Evolutionary conservation across 2,797 vertebrate species (phyloP).

Genomic region (Prunella strophiata): DNA sequence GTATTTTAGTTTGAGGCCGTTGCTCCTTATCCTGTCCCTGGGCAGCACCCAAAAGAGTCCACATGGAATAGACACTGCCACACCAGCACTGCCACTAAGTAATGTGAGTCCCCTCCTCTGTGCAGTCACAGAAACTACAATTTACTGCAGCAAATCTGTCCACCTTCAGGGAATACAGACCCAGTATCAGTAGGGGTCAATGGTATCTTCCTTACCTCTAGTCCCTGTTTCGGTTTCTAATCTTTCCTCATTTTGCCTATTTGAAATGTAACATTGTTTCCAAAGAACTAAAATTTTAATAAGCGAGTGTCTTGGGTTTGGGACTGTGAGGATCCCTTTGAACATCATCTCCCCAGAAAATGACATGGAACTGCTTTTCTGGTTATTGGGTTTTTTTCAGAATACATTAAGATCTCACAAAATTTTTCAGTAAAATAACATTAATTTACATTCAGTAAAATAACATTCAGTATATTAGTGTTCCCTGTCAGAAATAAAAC

Average conservation of each 20-base stretch:
- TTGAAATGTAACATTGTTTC: neutral
- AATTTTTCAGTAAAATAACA: neutral
- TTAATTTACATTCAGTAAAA: neutral
- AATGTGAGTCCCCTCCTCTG: neutral
- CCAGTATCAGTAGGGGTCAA: neutral
- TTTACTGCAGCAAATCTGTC: neutral
- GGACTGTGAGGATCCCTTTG: neutral
- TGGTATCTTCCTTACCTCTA: neutral
- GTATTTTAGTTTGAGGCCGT: neutral
- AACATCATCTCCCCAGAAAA: neutral
- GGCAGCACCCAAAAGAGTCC: neutral
- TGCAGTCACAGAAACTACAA: accelerated
- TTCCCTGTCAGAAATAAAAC: neutral
- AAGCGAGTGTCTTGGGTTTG: neutral
- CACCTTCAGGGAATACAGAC: neutral
- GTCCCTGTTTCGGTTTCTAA: neutral
- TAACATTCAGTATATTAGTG: neutral
- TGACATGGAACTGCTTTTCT: neutral
- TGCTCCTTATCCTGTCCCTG: neutral
- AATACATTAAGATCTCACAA: neutral
- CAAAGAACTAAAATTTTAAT: neutral
- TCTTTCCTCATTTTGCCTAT: neutral
- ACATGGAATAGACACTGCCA: neutral
- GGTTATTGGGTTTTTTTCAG: neutral
- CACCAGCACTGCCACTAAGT: neutral